Evolutionary conservation across 2,888 invertebrate genomes (phyloP), one percentile per base, ranked within the genome.

Genomic region (Phlogophora meticulosa): DNA sequence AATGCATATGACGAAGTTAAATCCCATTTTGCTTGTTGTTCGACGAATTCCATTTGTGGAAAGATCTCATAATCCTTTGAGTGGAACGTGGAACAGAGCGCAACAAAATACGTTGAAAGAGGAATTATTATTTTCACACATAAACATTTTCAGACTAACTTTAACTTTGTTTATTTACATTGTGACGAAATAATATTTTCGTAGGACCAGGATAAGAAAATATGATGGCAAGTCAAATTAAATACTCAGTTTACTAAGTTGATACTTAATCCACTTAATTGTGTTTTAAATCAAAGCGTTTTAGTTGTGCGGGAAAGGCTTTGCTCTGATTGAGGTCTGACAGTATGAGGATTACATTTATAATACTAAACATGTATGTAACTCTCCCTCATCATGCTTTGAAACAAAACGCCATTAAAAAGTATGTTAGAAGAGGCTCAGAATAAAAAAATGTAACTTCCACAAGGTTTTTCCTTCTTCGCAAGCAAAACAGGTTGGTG

Each of bases 241-340:
- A 32, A 46, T 48, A 45, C 45, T 24, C 57, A 38, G 49, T 32
- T 20, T 64, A 46, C 56, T 34, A 49, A 49, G 49, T 49, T 46
- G 7, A 22, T 38, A 22, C 67, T 71, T 73, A 71, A 77, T 80
- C 72, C 73, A 72, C 72, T 70, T 81, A 81, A 85, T 82, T 82
- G 60, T 76, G 67, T 76, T 81, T 80, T 75, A 83, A 83, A 78
- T 62, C 57, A 76, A 72, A 62, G 61, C 71, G 77, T 81, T 82
- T 83, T 82, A 81, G 79, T 82, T 73, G 83, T 78, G 71, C 76
- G 68, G 74, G 60, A 66, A 72, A 71, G 72, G 81, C 80, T 84
- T 84, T 81, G 57, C 56, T 72, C 77, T 90, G 88, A 90, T 88
- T 86, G 81, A 86, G 89, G 88, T 90, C 83, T 73, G 88, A 88